phyloP scores from a whole-genome alignment of 2,888 invertebrate genomes.

The Melinaea menophilus region DNA sequence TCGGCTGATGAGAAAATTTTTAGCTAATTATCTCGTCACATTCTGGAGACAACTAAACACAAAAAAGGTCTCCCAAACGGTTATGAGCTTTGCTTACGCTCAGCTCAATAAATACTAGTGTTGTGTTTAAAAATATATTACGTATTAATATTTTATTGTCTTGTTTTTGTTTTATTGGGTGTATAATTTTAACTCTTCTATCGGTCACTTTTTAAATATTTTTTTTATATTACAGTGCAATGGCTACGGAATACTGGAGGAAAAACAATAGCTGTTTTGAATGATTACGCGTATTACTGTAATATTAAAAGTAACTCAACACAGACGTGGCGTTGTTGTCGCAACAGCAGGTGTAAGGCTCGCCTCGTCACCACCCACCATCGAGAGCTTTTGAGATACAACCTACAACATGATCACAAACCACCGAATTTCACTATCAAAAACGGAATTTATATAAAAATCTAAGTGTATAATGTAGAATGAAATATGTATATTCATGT shows the following conservation, averaged over 20 bases:
- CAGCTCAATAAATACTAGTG: too few species aligned
- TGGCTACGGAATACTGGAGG: conserved; percentile 32
- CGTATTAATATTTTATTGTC: too few species aligned
- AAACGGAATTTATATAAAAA: conserved; percentile 16
- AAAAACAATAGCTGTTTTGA: conserved; percentile 32
- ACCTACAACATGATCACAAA: conserved; percentile 33
- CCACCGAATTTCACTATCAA: conserved; percentile 30
- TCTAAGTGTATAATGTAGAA: too few species aligned
- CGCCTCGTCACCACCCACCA: conserved; percentile 27
- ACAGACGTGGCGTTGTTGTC: conserved; percentile 34
- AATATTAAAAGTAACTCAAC: conserved; percentile 20
- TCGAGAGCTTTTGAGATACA: conserved; percentile 13
- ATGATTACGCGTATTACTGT: conserved; percentile 37
- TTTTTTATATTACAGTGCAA: conserved; percentile 29
- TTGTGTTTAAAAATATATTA: too few species aligned
- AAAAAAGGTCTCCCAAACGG: too few species aligned
- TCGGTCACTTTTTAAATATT: background rate
- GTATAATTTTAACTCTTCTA: too few species aligned
- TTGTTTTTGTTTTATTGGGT: too few species aligned
- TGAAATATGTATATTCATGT: too few species aligned
- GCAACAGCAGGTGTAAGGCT: conserved; percentile 29
- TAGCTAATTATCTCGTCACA: too few species aligned
- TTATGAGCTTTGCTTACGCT: too few species aligned
- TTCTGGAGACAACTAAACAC: too few species aligned
- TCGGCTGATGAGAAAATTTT: too few species aligned